phyloP scores from a whole-genome alignment of 1,140 invertebrate species.

The Drosophila sp. region DNA sequence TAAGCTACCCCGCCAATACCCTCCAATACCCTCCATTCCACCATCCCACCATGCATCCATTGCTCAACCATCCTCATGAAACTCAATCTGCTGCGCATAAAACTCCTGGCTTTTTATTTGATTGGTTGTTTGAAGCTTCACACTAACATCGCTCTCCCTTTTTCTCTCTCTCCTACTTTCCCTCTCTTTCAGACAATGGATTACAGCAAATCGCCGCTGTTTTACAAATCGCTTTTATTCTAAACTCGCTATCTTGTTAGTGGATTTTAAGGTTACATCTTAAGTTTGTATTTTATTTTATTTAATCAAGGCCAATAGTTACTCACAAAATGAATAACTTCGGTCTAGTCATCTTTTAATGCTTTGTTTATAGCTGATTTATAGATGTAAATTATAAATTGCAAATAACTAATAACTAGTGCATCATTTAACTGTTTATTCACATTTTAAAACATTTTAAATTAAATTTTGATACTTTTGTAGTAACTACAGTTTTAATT shows the following conservation, averaged over 20 bases:
- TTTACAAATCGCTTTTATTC: slow-evolving; percentile 14
- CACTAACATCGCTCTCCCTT: not conserved
- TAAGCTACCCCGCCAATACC: not conserved
- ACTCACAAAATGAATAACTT: no score
- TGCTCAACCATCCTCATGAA: not conserved
- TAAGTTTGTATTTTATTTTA: no score
- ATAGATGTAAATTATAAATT: no score
- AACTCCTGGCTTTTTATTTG: slow-evolving; percentile 29
- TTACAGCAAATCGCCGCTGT: slow-evolving; percentile 16
- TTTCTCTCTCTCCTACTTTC: not conserved
- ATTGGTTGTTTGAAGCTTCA: slow-evolving; percentile 7
- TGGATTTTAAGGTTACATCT: not conserved
- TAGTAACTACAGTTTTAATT: no score
- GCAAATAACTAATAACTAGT: no score
- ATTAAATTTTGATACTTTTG: no score
- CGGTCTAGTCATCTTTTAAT: no score
- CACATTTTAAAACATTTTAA: no score
- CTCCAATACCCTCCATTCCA: no score
- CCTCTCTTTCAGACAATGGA: not conserved
- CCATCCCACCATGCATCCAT: not conserved
- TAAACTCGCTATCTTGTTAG: slow-evolving; percentile 15
- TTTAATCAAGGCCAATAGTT: no score
- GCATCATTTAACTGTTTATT: no score
- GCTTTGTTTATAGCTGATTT: no score
- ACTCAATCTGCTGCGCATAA: slow-evolving; percentile 36